Conservation (phyloP, 1,140 invertebrate species). For the Daktulosphaira vitifoliae region DNA sequence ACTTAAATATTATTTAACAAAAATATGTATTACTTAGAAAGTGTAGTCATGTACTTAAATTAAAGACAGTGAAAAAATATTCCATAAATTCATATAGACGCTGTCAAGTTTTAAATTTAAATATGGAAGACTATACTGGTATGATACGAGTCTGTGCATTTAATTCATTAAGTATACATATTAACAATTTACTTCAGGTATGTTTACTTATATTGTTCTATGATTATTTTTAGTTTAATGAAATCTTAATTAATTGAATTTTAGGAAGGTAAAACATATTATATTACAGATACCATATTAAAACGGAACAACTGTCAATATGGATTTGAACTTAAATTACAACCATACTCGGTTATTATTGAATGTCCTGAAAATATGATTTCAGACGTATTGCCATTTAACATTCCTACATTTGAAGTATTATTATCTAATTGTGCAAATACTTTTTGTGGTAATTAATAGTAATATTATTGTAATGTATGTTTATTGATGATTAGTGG, state of each 20-base stretch:
- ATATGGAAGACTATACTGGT: conserved; percentile 5
- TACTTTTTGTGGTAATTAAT: conserved; percentile 24
- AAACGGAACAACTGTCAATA: background rate
- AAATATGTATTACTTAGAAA: no score
- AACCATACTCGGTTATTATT: conserved; percentile 19
- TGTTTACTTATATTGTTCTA: no score
- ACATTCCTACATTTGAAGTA: background rate
- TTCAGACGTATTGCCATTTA: background rate
- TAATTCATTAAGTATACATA: background rate
- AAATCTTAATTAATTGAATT: background rate
- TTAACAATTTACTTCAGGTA: conserved; percentile 8
- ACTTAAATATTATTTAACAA: no score
- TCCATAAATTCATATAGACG: background rate
- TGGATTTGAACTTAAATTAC: conserved; percentile 12
- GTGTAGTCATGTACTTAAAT: background rate
- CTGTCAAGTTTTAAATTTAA: conserved; percentile 12
- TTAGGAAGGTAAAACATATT: conserved; percentile 13
- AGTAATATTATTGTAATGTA: no score
- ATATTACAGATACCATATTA: background rate
- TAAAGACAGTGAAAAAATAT: background rate
- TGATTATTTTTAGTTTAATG: no score
- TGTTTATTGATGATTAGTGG: no score
- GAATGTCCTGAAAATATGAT: background rate
- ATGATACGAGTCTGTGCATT: conserved; percentile 22
- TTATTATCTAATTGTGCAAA: conserved; percentile 5